Evolutionary conservation across 2,797 vertebrate genomes (phyloP).

Genomic region (Cryptoprocta ferox): DNA sequence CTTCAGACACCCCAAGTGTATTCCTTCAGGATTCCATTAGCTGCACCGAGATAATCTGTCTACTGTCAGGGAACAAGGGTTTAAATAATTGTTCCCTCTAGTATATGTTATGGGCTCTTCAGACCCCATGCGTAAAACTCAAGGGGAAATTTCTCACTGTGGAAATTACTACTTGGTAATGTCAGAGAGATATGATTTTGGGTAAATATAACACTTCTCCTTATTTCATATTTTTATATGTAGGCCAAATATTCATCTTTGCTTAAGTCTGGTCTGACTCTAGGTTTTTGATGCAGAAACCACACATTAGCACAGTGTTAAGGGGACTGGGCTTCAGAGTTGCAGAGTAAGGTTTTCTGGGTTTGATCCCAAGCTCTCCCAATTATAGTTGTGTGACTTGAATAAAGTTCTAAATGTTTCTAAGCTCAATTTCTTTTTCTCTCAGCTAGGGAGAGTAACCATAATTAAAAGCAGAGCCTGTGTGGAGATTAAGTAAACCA

Average conservation of each 20-base stretch:
- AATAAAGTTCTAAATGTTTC: neutral
- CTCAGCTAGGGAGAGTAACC: neutral
- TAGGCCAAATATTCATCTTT: neutral
- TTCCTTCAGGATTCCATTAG: neutral
- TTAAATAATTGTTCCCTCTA: neutral
- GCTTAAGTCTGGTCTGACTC: neutral
- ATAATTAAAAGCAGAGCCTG: neutral
- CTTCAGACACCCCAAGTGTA: neutral
- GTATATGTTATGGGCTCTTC: neutral
- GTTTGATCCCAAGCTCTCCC: neutral
- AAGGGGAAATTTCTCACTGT: neutral
- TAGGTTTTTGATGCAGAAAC: neutral
- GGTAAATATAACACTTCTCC: neutral
- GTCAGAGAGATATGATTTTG: neutral
- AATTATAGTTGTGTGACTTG: neutral
- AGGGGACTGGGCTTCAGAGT: neutral
- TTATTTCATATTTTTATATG: neutral
- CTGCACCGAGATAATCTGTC: neutral
- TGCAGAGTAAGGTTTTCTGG: neutral
- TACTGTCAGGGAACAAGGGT: neutral
- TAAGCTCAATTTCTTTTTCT: neutral
- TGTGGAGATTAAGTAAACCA: neutral
- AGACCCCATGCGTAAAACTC: neutral
- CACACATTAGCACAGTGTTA: neutral
- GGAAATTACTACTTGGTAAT: neutral